phyloP scores from a whole-genome alignment of 2,888 invertebrate species.

The Plagodis dolabraria region DNA sequence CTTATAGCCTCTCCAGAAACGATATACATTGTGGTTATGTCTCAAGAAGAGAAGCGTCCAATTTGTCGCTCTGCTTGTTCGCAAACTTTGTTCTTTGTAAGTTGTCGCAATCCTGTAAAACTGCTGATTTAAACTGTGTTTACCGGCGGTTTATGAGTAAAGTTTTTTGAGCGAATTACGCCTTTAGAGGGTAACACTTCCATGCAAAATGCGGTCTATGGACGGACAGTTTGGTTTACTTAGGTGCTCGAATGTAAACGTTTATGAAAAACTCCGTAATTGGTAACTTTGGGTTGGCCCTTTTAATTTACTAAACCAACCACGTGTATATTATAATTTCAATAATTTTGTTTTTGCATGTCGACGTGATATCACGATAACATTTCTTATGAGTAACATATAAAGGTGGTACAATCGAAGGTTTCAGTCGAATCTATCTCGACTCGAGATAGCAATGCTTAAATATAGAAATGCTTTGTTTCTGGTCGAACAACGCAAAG shows the following conservation, averaged over 20 bases:
- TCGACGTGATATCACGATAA: too few relatives aligned
- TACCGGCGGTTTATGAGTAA: conserved; percentile 52
- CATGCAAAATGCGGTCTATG: conserved; percentile 33
- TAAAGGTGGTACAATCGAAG: too few relatives aligned
- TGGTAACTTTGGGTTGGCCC: conserved; percentile 8
- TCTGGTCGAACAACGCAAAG: too few relatives aligned
- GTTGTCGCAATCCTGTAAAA: conserved; percentile 38
- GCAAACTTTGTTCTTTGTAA: conserved; percentile 39
- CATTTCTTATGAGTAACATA: too few relatives aligned
- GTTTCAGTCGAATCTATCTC: too few relatives aligned
- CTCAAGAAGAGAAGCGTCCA: conserved; percentile 19
- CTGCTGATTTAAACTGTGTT: conserved; percentile 52
- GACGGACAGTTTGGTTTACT: conserved; percentile 20
- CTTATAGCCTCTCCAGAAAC: conserved; percentile 19
- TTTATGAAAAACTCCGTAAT: conserved; percentile 23
- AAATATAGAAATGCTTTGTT: too few relatives aligned
- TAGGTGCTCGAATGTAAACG: conserved; percentile 12
- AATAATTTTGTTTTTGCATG: too few relatives aligned
- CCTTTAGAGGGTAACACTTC: conserved; percentile 34
- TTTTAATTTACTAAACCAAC: conserved; percentile 7
- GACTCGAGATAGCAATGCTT: too few relatives aligned
- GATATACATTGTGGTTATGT: conserved; percentile 9
- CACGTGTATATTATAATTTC: too few relatives aligned
- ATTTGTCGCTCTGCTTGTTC: conserved; percentile 35
- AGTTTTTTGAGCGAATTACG: conserved; percentile 53